Conservation (phyloP, 2,888 invertebrate genomes). For the Apeira syringaria region DNA sequence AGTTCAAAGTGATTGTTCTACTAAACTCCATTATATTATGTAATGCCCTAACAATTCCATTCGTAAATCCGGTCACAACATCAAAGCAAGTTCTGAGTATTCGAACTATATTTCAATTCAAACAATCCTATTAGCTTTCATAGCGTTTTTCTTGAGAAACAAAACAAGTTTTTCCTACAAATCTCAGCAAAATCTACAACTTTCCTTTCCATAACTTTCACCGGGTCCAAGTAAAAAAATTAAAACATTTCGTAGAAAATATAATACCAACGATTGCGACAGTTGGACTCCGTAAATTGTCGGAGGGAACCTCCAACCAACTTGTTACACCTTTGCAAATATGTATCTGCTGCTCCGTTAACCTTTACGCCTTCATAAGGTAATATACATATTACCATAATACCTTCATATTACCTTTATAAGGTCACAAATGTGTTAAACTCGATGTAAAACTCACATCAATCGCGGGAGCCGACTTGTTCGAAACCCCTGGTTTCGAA, state of each 20-base stretch:
- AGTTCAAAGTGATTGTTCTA: too few species aligned
- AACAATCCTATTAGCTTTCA: too few species aligned
- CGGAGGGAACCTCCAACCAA: slow-evolving; percentile 38
- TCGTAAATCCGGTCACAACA: too few species aligned
- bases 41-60: too few species aligned
- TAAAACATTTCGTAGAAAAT: slow-evolving; percentile 35
- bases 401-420: slow-evolving; percentile 12
- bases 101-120: too few species aligned
- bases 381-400: too few species aligned
- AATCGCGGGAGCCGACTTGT: slow-evolving; percentile 34
- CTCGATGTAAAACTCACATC: slow-evolving; percentile 5
- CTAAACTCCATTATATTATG: too few species aligned
- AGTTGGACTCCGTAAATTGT: slow-evolving; percentile 50
- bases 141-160: background rate
- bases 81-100: too few species aligned
- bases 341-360: slow-evolving; percentile 9
- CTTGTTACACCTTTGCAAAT: slow-evolving; percentile 42
- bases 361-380: too few species aligned
- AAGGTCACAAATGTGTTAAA: slow-evolving; percentile 18
- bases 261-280: slow-evolving; percentile 46
- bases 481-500: slow-evolving; percentile 39
- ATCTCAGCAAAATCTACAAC: slow-evolving; percentile 13
- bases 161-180: background rate
- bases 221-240: slow-evolving; percentile 27
- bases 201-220: slow-evolving; percentile 19